Conservation (phyloP, 2,797 vertebrate genomes). For the Podargus strigoides region DNA sequence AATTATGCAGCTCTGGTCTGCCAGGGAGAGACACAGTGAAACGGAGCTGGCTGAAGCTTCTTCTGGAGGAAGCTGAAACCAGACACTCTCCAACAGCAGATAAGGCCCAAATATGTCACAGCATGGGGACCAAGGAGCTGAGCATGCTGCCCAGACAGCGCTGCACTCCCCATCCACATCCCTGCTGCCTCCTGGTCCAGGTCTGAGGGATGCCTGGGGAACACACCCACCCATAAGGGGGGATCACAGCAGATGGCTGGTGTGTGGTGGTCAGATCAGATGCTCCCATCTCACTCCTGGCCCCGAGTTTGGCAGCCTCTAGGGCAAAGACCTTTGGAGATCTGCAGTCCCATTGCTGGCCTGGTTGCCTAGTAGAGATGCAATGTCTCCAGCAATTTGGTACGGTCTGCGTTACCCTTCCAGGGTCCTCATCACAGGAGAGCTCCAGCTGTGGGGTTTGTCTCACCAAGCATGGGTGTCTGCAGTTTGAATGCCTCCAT, state of each 20-base stretch:
- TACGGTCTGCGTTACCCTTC: background rate
- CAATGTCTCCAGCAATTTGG: background rate
- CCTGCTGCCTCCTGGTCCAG: background rate
- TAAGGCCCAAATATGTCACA: background rate
- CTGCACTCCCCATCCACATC: background rate
- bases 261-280: background rate
- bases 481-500: background rate
- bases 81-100: background rate
- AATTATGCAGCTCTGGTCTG: background rate
- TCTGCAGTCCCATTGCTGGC: background rate
- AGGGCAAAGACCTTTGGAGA: background rate
- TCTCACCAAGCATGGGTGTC: rapidly evolving
- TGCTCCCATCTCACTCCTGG: rapidly evolving
- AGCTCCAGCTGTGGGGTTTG: background rate
- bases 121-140: rapidly evolving
- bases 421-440: background rate
- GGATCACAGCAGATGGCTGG: background rate
- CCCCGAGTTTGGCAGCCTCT: background rate
- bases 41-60: background rate
- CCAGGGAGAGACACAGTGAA: background rate
- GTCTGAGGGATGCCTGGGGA: background rate
- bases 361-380: background rate
- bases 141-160: rapidly evolving
- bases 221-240: rapidly evolving
- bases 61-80: background rate